A percentile compares a stretch with the other conserved stretches of the same genome.
phyloP scores from a whole-genome alignment of 2,113 vertebrate genomes.

The Sialia sialis region DNA sequence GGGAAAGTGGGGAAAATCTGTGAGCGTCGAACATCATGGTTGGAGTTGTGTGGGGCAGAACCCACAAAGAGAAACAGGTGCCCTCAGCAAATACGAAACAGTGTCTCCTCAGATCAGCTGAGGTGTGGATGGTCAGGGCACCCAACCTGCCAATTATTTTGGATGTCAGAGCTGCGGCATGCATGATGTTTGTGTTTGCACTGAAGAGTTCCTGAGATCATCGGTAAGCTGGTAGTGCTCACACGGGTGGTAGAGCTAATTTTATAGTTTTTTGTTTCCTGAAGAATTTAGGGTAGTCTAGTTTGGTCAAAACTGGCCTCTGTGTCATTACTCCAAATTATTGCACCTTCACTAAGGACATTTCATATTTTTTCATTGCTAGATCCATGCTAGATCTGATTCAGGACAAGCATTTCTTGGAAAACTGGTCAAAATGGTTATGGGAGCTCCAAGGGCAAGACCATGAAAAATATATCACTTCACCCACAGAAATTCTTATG shows the following conservation, averaged over 20 bases:
- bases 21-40: accelerated
- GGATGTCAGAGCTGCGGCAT: neutral
- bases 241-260: neutral
- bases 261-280: neutral
- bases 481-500: neutral
- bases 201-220: neutral
- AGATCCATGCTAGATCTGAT: neutral
- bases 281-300: neutral
- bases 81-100: neutral
- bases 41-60: neutral
- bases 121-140: neutral
- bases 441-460: neutral
- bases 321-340: neutral
- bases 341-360: neutral
- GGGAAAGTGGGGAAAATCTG: neutral
- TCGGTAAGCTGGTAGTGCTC: neutral
- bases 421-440: neutral
- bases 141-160: neutral
- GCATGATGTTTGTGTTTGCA: neutral
- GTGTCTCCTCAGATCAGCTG: neutral
- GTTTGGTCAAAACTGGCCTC: neutral
- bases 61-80: neutral
- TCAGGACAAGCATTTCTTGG: neutral
- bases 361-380: neutral
- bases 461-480: neutral